These are phyloP conservation scores for Elymnias hypermnestra DNA, from an alignment of 1,140 invertebrate genomes.

Conservation along the genomic window DNA sequence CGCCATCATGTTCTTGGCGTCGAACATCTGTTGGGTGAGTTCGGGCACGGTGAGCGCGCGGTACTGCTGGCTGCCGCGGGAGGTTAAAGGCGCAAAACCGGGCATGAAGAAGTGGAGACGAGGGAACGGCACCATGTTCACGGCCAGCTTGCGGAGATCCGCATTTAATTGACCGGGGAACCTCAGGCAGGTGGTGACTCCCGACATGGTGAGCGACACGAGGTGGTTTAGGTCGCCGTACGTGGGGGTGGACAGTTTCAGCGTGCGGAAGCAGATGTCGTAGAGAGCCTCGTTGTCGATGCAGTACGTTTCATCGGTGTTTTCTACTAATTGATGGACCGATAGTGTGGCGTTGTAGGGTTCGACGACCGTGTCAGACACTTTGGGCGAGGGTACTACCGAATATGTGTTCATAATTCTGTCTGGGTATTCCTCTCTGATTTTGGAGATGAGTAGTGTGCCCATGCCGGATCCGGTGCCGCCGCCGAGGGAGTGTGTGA, in stretches of 20 bases:
- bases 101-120: constrained; percentile 97
- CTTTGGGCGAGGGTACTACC: constrained; percentile 89
- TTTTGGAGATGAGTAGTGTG: constrained; percentile 87
- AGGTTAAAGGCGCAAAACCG: constrained; percentile 88
- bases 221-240: constrained; percentile 86
- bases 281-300: too few species aligned
- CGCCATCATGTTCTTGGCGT: constrained; percentile 94
- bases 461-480: constrained; percentile 93
- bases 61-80: constrained; percentile 84
- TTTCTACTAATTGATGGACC: constrained; percentile 88
- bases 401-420: constrained; percentile 96
- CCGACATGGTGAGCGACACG: constrained; percentile 87
- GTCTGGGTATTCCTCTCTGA: constrained; percentile 91
- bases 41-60: constrained; percentile 85
- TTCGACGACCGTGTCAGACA: constrained; percentile 86
- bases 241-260: too few species aligned
- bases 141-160: constrained; percentile 95
- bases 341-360: too few species aligned
- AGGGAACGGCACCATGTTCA: too few species aligned
- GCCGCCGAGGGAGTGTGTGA: constrained; percentile 83
- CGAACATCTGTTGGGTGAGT: constrained; percentile 91
- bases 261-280: constrained; percentile 81
- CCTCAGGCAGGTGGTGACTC: constrained; percentile 90
- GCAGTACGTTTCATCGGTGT: constrained; percentile 89
- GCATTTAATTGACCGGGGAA: too few species aligned